Evolutionary conservation across 2,888 invertebrate genomes (phyloP), one percentile per base, ranked within the genome.

Genomic region (Taenaris catops): DNA sequence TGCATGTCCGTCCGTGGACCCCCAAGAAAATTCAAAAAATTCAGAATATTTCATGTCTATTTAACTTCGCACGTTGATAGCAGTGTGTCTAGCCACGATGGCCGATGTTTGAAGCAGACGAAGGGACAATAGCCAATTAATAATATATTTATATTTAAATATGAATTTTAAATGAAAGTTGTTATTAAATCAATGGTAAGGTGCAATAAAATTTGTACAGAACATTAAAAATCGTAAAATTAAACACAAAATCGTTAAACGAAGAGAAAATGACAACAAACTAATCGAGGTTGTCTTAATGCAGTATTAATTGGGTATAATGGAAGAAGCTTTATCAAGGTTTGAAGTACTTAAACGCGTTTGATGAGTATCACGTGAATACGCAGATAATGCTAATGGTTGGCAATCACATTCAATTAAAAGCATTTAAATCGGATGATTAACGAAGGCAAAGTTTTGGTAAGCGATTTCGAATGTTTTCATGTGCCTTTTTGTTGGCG

Each of bases 321-420:
- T 32, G 21, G 26, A 21, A 20, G 16, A 25, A 33, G 34, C 14
- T 11, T 36, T 36, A 33, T 27, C 31, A 20, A 32, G 14, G n/a
- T 27, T 36, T 25, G 9, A n/a, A 17, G 14, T 23, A 28, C 11
- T 12, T 14, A 12, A 23, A 23, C 23, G 12, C 12, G 9, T 36
- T 31, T 23, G 26, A 25, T 25, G 25, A 38, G 16, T 21, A 32
- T 28, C 18, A 31, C 23, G 24, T 25, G 29, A 32, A 28, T 32
- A 27, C 17, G 25, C 25, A 7, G 12, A 25, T 25, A 25, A 25
- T 26, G 31, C 31, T 26, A 32, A 36, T 29, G 35, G 18, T 17
- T 10, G 27, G 25, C 21, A 38, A 42, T 42, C 38, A 42, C 17
- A 25, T 20, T 19, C 25, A 33, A 35, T 39, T 35, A 18, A 32